A percentile compares a stretch with the other conserved stretches of the same genome.
phyloP scores from a whole-genome alignment of 2,113 vertebrate genomes.

The Ahaetulla prasina region DNA sequence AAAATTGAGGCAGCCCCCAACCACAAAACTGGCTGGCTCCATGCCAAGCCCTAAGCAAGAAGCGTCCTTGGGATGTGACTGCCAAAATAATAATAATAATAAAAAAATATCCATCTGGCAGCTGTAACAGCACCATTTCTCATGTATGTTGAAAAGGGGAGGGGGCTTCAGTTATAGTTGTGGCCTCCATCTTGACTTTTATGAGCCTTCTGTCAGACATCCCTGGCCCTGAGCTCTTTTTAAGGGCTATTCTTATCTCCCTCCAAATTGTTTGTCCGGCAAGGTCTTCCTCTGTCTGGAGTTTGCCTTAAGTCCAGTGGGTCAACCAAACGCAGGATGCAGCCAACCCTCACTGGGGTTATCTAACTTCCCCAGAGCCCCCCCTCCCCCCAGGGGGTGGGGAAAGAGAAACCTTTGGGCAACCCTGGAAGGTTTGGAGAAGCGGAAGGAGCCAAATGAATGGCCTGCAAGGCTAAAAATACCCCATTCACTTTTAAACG shows the following conservation, averaged over 20 bases:
- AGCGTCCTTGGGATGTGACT: neutral
- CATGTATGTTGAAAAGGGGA: neutral
- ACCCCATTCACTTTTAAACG: neutral
- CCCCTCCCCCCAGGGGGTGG: rapidly evolving
- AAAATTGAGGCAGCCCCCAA: neutral
- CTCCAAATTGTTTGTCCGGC: neutral
- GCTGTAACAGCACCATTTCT: neutral
- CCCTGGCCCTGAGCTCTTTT: neutral
- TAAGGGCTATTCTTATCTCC: neutral
- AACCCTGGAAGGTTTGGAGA: neutral
- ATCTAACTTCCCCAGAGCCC: neutral
- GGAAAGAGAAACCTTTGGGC: too few species aligned
- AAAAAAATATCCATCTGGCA: neutral
- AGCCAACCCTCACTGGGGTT: neutral
- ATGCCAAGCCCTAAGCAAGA: neutral
- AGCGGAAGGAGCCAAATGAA: neutral
- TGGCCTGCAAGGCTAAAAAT: neutral
- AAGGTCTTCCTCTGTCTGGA: neutral
- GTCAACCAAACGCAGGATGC: neutral
- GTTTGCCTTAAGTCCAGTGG: neutral
- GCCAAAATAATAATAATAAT: too few species aligned
- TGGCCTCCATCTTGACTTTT: neutral
- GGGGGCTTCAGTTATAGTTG: neutral
- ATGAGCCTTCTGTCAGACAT: neutral
- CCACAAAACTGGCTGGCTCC: neutral